Conservation (phyloP, 2,113 vertebrate species). For the Dicrurus megarhynchus region DNA sequence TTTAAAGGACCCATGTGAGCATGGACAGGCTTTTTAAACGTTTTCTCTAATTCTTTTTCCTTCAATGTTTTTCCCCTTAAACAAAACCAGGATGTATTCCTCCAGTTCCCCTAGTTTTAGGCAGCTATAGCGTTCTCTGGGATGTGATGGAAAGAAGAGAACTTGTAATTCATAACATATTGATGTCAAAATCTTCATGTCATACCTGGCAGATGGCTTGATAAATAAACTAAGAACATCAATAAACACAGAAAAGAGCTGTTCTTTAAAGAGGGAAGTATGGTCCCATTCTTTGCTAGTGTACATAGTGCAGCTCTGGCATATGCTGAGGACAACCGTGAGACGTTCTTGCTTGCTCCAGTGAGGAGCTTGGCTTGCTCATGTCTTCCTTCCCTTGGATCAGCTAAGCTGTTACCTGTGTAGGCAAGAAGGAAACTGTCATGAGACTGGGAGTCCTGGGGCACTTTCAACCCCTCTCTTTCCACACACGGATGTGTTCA, state of each 20-base stretch:
- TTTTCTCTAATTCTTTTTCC: not conserved
- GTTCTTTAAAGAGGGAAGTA: not conserved
- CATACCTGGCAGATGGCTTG: not conserved
- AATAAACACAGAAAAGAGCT: not conserved
- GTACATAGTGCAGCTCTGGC: not conserved
- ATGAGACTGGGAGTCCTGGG: accelerated
- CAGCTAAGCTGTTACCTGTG: not conserved
- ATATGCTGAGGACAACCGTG: not conserved
- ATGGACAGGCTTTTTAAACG: not conserved
- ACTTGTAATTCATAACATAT: not conserved
- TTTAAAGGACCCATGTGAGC: not conserved
- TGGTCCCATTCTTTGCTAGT: not conserved
- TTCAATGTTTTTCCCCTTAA: not conserved
- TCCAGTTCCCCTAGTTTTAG: not conserved
- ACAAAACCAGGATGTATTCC: not conserved
- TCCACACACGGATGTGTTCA: accelerated
- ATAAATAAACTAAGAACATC: constrained; percentile 2
- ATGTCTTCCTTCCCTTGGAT: not conserved
- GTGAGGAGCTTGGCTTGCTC: not conserved
- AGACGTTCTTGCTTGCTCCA: not conserved
- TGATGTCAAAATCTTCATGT: constrained; percentile 3
- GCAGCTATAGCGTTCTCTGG: not conserved
- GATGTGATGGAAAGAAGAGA: not conserved
- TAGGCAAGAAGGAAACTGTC: not conserved
- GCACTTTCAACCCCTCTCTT: not conserved